phyloP scores from a whole-genome alignment of 2,113 vertebrate genomes.

The Coregonus clupeaformis region DNA sequence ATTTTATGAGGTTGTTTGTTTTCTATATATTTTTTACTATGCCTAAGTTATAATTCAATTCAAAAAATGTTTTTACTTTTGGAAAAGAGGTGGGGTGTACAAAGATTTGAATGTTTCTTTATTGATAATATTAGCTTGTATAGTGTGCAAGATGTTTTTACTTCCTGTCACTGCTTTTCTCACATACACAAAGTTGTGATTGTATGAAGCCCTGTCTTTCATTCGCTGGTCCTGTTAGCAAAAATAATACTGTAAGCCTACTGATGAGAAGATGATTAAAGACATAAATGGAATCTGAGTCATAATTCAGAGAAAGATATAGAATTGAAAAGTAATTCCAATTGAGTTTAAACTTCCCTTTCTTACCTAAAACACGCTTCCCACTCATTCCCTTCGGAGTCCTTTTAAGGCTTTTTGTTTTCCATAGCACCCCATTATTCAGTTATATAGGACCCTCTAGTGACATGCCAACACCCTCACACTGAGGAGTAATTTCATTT shows the following conservation, averaged over 20 bases:
- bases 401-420: no score
- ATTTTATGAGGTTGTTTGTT: slow-evolving; percentile 30
- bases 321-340: no score
- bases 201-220: background rate
- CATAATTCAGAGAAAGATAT: no score
- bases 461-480: background rate
- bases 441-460: no score
- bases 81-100: slow-evolving; percentile 49
- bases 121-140: slow-evolving; percentile 63
- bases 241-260: background rate
- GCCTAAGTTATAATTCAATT: slow-evolving; percentile 72
- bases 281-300: no score
- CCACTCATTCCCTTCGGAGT: no score
- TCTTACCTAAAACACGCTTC: no score
- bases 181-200: background rate
- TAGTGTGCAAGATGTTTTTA: slow-evolving; percentile 56
- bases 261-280: background rate
- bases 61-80: slow-evolving; percentile 19
- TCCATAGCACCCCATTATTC: no score
- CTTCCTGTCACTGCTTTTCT: background rate
- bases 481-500: background rate
- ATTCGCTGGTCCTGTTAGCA: background rate
- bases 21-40: slow-evolving; percentile 56
- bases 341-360: no score
- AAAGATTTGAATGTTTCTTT: slow-evolving; percentile 52